These are phyloP conservation scores for Heliothis virescens DNA, from an alignment of 1,140 invertebrate genomes.

Conservation along the genomic window DNA sequence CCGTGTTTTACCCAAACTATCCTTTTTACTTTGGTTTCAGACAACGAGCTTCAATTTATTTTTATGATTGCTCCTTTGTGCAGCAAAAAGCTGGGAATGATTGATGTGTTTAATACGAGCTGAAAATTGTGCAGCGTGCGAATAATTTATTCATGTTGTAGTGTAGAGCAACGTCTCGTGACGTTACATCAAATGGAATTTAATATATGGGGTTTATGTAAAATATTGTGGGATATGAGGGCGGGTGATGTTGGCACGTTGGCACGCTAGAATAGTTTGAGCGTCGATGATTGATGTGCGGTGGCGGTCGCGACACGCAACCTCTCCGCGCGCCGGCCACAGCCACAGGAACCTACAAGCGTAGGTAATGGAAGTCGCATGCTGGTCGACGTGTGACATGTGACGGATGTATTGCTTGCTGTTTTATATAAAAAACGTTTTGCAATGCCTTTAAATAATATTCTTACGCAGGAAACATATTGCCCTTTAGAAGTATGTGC, in stretches of 20 bases:
- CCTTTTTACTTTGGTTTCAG: constrained; percentile 57
- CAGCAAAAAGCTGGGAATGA: constrained; percentile 49
- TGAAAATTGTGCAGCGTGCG: constrained; percentile 58
- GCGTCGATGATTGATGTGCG: constrained; percentile 44
- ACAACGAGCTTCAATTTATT: constrained; percentile 56
- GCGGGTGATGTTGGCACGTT: constrained; percentile 27
- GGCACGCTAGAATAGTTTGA: constrained; percentile 37
- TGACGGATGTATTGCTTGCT: too few species aligned
- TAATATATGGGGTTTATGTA: constrained; percentile 63
- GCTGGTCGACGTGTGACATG: too few species aligned
- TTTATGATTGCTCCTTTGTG: constrained; percentile 51
- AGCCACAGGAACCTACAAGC: background rate
- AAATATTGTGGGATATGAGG: constrained; percentile 45
- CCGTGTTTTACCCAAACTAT: constrained; percentile 57
- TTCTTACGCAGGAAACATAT: too few species aligned
- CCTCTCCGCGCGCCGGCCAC: background rate
- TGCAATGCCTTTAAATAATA: too few species aligned
- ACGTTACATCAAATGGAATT: constrained; percentile 58
- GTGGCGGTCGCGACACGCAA: constrained; percentile 29
- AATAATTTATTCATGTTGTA: constrained; percentile 62
- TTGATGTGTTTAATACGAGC: constrained; percentile 61
- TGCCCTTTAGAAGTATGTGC: too few species aligned
- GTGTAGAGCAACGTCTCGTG: constrained; percentile 42
- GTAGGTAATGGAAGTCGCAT: background rate
- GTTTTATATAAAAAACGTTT: too few species aligned